Conservation (phyloP, 2,888 invertebrate species). For the Melolontha melolontha region DNA sequence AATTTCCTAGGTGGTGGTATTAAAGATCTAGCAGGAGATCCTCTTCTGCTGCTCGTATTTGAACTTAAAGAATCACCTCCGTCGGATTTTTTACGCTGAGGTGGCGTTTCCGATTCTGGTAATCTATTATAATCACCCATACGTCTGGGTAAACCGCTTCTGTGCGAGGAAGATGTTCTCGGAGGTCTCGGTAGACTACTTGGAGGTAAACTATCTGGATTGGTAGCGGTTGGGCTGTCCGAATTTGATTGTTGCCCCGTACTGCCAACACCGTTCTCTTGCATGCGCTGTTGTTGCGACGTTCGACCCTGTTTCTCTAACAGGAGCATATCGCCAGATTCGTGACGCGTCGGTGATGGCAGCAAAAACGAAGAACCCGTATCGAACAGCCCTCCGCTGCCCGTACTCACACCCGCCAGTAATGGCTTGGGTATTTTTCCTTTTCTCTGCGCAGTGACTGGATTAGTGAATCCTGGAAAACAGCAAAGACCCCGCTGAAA, state of each 20-base stretch:
- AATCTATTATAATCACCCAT: slow-evolving; percentile 77
- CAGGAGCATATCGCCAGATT: slow-evolving; percentile 77
- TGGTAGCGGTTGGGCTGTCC: slow-evolving; percentile 53
- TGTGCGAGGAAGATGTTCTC: slow-evolving; percentile 65
- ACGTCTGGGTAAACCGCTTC: slow-evolving; percentile 65
- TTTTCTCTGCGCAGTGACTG: slow-evolving; percentile 80
- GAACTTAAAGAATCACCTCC: slow-evolving; percentile 63
- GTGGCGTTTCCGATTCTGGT: slow-evolving; percentile 64
- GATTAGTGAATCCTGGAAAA: slow-evolving; percentile 85
- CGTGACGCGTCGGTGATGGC: slow-evolving; percentile 63
- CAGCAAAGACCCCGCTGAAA: slow-evolving; percentile 87
- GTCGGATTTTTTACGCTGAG: slow-evolving; percentile 48
- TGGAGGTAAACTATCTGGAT: slow-evolving; percentile 75
- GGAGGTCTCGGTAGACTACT: slow-evolving; percentile 80
- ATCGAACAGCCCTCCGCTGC: slow-evolving; percentile 51
- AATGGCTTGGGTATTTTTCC: slow-evolving; percentile 81
- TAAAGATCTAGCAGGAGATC: slow-evolving; percentile 67
- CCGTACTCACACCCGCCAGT: slow-evolving; percentile 73
- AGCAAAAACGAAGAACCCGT: slow-evolving; percentile 54
- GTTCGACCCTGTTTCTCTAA: slow-evolving; percentile 82
- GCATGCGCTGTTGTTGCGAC: slow-evolving; percentile 79
- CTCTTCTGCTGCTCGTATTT: slow-evolving; percentile 62
- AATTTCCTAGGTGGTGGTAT: slow-evolving; percentile 68
- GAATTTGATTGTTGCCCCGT: slow-evolving; percentile 48
- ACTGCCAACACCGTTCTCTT: slow-evolving; percentile 62